These are phyloP conservation scores for Scaptomyza polygonia DNA, from an alignment of 2,888 invertebrate genomes.

Conservation along the genomic window DNA sequence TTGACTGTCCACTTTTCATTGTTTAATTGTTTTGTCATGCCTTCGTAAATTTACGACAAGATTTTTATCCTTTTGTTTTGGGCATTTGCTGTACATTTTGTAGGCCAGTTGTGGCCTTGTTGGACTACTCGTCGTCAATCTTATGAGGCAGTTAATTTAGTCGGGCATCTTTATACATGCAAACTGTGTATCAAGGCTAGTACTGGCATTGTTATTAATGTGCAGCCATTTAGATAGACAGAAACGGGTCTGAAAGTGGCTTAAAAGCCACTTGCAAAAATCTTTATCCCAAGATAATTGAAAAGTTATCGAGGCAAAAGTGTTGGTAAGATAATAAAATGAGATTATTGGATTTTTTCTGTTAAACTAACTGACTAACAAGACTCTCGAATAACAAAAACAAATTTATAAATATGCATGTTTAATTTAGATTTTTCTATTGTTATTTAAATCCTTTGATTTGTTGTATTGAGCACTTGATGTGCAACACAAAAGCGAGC, in stretches of 20 bases:
- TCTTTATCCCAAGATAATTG: background rate
- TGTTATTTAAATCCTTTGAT: background rate
- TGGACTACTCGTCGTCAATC: conserved; percentile 61
- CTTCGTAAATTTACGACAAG: conserved; percentile 57
- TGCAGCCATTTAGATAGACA: conserved; percentile 43
- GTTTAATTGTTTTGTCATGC: conserved; percentile 65
- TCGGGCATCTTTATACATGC: conserved; percentile 44
- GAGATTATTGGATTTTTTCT: background rate
- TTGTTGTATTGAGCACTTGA: background rate
- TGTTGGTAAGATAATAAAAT: background rate
- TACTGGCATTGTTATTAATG: conserved; percentile 51
- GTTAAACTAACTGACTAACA: background rate
- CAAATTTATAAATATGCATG: background rate
- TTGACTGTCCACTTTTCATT: conserved; percentile 69
- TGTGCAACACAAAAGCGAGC: background rate
- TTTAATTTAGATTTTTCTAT: background rate
- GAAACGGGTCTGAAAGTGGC: conserved; percentile 24
- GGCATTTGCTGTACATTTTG: conserved; percentile 32
- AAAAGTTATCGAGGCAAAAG: conserved; percentile 1
- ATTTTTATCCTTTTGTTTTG: conserved; percentile 47
- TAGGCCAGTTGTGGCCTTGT: conserved; percentile 17
- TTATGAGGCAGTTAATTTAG: conserved; percentile 62
- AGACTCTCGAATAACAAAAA: no score
- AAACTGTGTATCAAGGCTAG: conserved; percentile 11
- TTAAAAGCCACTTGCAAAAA: conserved; percentile 2